These are phyloP conservation scores for Parnassius mnemosyne DNA, from an alignment of 2,888 invertebrate genomes.

Conservation along the genomic window DNA sequence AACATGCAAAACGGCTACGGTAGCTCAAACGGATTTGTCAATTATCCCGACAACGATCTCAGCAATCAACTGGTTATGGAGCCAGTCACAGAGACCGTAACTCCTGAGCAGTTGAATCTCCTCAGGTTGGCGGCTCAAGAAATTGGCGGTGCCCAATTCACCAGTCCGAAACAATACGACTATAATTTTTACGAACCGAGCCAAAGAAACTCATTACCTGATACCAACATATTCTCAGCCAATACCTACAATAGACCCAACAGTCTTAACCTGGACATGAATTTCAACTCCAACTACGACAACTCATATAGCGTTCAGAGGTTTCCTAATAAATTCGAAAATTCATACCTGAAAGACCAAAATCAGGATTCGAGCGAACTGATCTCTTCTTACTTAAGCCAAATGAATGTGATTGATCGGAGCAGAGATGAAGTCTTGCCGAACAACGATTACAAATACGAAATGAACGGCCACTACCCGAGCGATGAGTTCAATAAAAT, in stretches of 20 bases:
- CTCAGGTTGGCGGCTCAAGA: conserved; percentile 75
- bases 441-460: conserved; percentile 61
- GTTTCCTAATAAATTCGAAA: conserved; percentile 56
- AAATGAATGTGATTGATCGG: conserved; percentile 57
- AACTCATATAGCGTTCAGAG: conserved; percentile 48
- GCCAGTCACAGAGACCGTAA: conserved; percentile 53
- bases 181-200: conserved; percentile 71
- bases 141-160: conserved; percentile 72
- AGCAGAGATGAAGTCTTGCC: conserved; percentile 49
- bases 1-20: conserved; percentile 59
- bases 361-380: conserved; percentile 56
- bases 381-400: conserved; percentile 58
- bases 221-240: conserved; percentile 56
- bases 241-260: conserved; percentile 62
- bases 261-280: conserved; percentile 67
- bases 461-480: conserved; percentile 59
- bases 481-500: conserved; percentile 55
- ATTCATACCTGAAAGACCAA: conserved; percentile 49
- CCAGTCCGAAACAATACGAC: conserved; percentile 60
- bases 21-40: conserved; percentile 58
- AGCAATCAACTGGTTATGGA: conserved; percentile 56
- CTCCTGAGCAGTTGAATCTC: conserved; percentile 70
- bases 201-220: conserved; percentile 72
- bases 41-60: conserved; percentile 62
- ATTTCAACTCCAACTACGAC: conserved; percentile 57